These are phyloP conservation scores for Lepidonotus clava DNA, from an alignment of 2,888 invertebrate genomes.

Conservation along the genomic window DNA sequence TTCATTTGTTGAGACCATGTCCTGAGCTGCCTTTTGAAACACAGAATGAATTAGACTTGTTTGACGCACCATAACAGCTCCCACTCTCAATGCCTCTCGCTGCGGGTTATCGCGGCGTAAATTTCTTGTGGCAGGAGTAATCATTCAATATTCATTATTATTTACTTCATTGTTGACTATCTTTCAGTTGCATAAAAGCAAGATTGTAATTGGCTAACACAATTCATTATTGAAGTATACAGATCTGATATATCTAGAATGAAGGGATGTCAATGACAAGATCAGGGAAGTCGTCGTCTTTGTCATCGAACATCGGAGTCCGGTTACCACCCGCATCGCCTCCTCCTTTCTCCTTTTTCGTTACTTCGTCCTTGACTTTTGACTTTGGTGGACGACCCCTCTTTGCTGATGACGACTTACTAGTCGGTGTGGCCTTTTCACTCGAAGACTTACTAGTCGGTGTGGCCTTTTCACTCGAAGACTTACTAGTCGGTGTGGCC, in stretches of 20 bases:
- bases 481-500: neutral
- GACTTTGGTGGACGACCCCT: neutral
- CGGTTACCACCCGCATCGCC: neutral
- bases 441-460: neutral
- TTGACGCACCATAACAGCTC: neutral
- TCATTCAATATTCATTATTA: neutral
- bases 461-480: neutral
- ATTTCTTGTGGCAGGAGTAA: neutral
- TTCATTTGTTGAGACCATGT: neutral
- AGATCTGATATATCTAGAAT: neutral
- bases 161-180: neutral
- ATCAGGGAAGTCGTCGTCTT: constrained; percentile 38
- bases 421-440: neutral
- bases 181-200: neutral
- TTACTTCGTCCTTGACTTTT: neutral
- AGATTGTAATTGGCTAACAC: constrained; percentile 18
- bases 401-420: neutral
- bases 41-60: neutral
- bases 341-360: neutral
- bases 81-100: neutral
- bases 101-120: no score
- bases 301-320: constrained; percentile 55
- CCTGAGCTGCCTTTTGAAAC: constrained; percentile 22
- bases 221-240: constrained; percentile 16
- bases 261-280: constrained; percentile 57